Evolutionary conservation across 2,888 invertebrate species (phyloP), one percentile per base, ranked within the genome.

Genomic region (Perizoma affinitatum): DNA sequence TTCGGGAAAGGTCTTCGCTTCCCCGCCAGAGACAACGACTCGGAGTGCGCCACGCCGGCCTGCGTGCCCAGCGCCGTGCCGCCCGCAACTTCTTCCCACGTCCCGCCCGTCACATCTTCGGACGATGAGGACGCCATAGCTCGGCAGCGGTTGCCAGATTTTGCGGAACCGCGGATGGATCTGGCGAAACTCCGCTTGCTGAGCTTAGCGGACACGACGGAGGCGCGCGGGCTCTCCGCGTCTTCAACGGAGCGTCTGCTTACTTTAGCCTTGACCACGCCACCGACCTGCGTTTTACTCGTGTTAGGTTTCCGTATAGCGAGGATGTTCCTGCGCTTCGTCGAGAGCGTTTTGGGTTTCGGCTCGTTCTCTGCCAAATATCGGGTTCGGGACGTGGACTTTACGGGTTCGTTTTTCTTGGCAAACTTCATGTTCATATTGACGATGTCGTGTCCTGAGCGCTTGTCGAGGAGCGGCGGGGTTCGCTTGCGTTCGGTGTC

Each of bases 281-380:
- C 82, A 11, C 81, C 82, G 34, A 84, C 71, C 52, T 86, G 84
- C 33, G 87, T 80, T 70, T 90, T 90, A 65, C 84, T 82, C 9
- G 89, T 67, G 68, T 90, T 90, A 8, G 91, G 90, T 59, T 92
- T 89, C 33, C 92, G 78, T 10, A 90, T 80, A 8, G 88, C 85
- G 46, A 92, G 81, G n/a, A 91, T 78, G 74, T 83, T 88, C 51
- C 90, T 75, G 5, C 90, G 83, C 63, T 90, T 90, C 7, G 79
- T 75, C 5, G 88, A 71, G 8, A 88, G 69, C 4, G 88, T 77
- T 66, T 86, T 87, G 11, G 88, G 86, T 41, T 90, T 90, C 10
- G 90, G 89, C 54, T 89, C 89, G 78, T 76, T 83, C 11, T 89
- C 91, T 47, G 80, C 70, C 45, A 86, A 73, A 66, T 85, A 87